Percentiles rank a stretch among this genome's conserved stretches.
phyloP scores from a whole-genome alignment of 2,113 vertebrate species.

The Pithys albifrons region DNA sequence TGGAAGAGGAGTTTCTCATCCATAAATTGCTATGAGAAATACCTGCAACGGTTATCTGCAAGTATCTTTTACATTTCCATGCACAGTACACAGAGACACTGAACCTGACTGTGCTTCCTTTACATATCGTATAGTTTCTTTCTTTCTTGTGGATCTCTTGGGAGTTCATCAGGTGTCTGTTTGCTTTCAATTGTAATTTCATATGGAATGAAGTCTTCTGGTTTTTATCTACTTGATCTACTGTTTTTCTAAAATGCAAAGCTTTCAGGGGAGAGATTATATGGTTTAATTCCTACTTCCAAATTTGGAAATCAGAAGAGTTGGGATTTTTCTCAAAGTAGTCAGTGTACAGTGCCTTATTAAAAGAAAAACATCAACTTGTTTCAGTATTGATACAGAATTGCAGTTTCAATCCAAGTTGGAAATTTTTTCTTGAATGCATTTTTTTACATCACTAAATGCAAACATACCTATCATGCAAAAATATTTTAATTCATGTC shows the following conservation, averaged over 20 bases:
- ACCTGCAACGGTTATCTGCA: background rate
- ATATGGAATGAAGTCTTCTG: background rate
- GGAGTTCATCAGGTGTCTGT: background rate
- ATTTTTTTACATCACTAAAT: background rate
- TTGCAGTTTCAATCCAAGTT: background rate
- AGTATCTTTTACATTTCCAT: background rate
- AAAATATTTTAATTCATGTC: background rate
- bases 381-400: background rate
- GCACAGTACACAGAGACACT: background rate
- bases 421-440: background rate
- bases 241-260: background rate
- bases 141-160: background rate
- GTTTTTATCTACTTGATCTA: background rate
- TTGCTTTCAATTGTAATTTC: background rate
- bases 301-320: background rate
- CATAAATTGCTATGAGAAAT: background rate
- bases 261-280: background rate
- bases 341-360: background rate
- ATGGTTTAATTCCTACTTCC: background rate
- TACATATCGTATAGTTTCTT: background rate
- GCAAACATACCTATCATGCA: background rate
- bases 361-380: background rate
- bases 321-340: background rate
- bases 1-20: background rate
- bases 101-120: background rate